Percentiles rank a stretch among this genome's conserved stretches.
These are phyloP conservation scores for Ectemnius lituratus DNA, from an alignment of 2,888 invertebrate genomes.

Conservation along the genomic window DNA sequence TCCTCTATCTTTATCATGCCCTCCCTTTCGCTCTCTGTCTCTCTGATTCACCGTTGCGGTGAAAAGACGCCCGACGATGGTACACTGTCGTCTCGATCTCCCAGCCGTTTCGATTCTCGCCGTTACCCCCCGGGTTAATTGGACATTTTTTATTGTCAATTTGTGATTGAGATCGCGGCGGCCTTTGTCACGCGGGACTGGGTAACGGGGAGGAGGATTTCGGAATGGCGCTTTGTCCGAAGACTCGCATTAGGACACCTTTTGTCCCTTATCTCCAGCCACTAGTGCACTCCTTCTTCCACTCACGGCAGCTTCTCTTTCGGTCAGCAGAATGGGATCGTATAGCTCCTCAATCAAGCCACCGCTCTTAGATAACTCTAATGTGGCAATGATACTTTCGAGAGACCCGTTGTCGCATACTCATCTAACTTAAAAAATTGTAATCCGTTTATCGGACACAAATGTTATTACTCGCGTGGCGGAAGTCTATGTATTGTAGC, in stretches of 20 bases:
- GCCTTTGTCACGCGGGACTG: slow-evolving; percentile 64
- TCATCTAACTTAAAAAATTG: too few relatives aligned
- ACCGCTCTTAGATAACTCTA: slow-evolving; percentile 1
- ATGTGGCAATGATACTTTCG: not conserved
- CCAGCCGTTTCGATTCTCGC: slow-evolving; percentile 58
- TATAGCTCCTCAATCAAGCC: not conserved
- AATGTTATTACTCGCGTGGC: too few relatives aligned
- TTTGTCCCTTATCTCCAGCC: slow-evolving; percentile 69
- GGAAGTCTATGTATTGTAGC: too few relatives aligned
- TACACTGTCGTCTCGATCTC: slow-evolving; percentile 24
- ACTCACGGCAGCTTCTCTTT: slow-evolving; percentile 41
- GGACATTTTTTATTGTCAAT: slow-evolving; percentile 77
- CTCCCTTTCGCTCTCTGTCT: slow-evolving; percentile 20
- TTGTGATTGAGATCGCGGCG: slow-evolving; percentile 74
- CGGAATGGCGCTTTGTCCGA: slow-evolving; percentile 69
- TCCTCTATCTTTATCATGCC: not conserved
- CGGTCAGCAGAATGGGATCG: slow-evolving; percentile 27
- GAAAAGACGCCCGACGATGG: slow-evolving; percentile 55
- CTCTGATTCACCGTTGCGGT: slow-evolving; percentile 48
- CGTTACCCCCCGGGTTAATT: slow-evolving; percentile 71
- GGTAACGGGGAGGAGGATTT: slow-evolving; percentile 41
- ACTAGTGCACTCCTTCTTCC: slow-evolving; percentile 45
- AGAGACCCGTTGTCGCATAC: not conserved
- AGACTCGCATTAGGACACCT: slow-evolving; percentile 66
- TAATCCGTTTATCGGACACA: too few relatives aligned